Evolutionary conservation across 30 jellyfish, hydroid and myxozoan species (phyloP).

Genomic region (Cassiopea andromeda): DNA sequence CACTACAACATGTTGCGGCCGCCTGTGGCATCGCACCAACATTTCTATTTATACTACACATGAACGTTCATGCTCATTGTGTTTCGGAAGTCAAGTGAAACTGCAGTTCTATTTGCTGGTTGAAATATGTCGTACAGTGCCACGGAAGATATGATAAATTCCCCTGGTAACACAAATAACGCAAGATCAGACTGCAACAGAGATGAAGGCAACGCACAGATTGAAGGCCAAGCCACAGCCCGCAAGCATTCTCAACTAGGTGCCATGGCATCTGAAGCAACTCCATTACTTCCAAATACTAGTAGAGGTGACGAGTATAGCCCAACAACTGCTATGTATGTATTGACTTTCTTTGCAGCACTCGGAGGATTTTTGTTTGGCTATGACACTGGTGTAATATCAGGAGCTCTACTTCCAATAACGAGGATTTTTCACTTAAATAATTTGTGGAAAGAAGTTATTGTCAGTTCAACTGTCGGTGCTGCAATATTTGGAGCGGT

Average conservation of each 20-base stretch:
- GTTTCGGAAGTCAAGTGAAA: too few species aligned
- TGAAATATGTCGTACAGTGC: too few species aligned
- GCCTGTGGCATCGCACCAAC: too few species aligned
- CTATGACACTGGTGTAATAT: constrained; percentile 96
- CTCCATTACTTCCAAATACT: constrained; percentile 9
- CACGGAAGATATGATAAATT: too few species aligned
- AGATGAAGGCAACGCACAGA: background rate
- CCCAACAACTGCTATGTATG: constrained; percentile 14
- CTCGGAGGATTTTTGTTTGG: constrained; percentile 96
- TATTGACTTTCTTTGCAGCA: constrained; percentile 86
- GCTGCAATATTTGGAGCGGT: constrained; percentile 94
- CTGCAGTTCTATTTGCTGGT: too few species aligned
- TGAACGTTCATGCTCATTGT: too few species aligned
- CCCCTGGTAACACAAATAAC: too few species aligned
- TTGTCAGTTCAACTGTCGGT: constrained; percentile 87
- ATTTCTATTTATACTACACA: too few species aligned
- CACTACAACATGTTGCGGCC: too few species aligned
- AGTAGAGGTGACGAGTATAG: background rate
- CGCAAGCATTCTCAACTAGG: background rate
- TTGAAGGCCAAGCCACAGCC: background rate
- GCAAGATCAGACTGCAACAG: too few species aligned
- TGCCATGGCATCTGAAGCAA: constrained; percentile 15
- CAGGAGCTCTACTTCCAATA: constrained; percentile 92
- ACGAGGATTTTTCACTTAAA: constrained; percentile 53
- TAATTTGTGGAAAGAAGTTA: constrained; percentile 74